Base-by-base conservation (phyloP, 2,797 vertebrate genomes). In the Eptatretus atami region DNA sequence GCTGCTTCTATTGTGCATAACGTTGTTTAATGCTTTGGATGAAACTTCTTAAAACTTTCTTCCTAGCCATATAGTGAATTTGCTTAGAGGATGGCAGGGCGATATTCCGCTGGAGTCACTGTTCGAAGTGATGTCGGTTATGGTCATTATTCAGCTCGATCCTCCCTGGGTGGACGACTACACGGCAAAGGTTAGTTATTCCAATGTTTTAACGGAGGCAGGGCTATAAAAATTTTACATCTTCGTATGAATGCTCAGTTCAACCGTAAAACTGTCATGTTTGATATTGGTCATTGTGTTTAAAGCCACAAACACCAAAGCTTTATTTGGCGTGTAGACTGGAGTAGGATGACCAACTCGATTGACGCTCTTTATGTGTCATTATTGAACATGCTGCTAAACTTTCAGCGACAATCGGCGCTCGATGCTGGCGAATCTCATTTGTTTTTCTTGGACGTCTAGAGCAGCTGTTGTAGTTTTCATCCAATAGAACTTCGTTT, bases 141-240 rank as follows among this genome's bases (percentile, higher is more conserved):
- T 98, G 63, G 74, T 87, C 53, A 94, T 98, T 67, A 95, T 92
- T 70, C 90, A 95, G 84, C 90, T 2, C 78, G 90, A 65, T 87
- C 87, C 44, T 92, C 88, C 0, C 74, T 98, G 63, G 90, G 90
- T 52, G 90, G 88, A 53, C 78, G 90, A 65, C 79, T 98, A 2
- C 90, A 98, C n/a, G 73, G 90, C 90, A 65, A 98, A 98, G 81
- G 90, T 87, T 31, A 31, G 31, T 6, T n/a, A 31, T 31, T 31
- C 6, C 31, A 31, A 31, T 31, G 31, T 31, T 3, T 31, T 31
- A 3, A 31, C 31, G 6, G 31, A 6, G 31, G 31, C 31, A 31
- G 31, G 31, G 31, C 6, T 31, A 3, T 6, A 31, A 31, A 31
- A 31, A 31, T 31, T 3, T 31, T 31, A 31, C 31, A 13, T 57